These are phyloP conservation scores for Nemoura dubitans DNA, from an alignment of 2,888 invertebrate genomes.

Conservation along the genomic window DNA sequence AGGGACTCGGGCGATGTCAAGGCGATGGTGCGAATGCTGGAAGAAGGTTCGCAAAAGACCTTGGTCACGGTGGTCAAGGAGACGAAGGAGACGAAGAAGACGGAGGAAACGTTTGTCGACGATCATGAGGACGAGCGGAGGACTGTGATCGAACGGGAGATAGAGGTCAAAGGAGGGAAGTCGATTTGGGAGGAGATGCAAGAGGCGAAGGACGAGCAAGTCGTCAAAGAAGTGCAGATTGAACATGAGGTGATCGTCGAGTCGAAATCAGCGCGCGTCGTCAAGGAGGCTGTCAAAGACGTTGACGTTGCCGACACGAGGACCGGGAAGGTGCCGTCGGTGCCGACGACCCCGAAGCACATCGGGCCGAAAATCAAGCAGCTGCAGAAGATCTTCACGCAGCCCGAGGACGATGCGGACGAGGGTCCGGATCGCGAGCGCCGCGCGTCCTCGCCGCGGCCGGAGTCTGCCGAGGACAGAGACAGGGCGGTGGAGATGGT, in stretches of 20 bases:
- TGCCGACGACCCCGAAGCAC: slow-evolving; percentile 55
- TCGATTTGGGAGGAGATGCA: slow-evolving; percentile 41
- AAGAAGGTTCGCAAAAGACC: slow-evolving; percentile 61
- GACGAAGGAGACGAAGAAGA: slow-evolving; percentile 56
- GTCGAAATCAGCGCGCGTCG: neutral
- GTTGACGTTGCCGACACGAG: slow-evolving; percentile 2
- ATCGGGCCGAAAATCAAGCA: slow-evolving; percentile 63
- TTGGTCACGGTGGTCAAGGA: slow-evolving; percentile 56
- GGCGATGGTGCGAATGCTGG: slow-evolving; percentile 65
- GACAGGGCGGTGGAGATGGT: slow-evolving; percentile 37
- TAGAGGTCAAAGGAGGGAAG: slow-evolving; percentile 59
- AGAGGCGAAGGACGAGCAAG: slow-evolving; percentile 40
- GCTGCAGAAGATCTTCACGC: slow-evolving; percentile 62
- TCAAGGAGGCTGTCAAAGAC: neutral
- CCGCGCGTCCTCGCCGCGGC: slow-evolving; percentile 17
- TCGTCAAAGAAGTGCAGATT: slow-evolving; percentile 7
- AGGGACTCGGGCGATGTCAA: slow-evolving; percentile 65
- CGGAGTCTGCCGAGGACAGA: slow-evolving; percentile 38
- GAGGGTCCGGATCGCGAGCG: slow-evolving; percentile 45
- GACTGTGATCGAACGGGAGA: slow-evolving; percentile 52
- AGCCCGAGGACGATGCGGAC: slow-evolving; percentile 57
- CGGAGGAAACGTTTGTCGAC: slow-evolving; percentile 55
- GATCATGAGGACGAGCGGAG: neutral
- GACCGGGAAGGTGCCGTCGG: slow-evolving; percentile 44
- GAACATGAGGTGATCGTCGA: neutral